Evolutionary conservation across 2,888 invertebrate species (phyloP).

Genomic region (Pilophorus perplexus): DNA sequence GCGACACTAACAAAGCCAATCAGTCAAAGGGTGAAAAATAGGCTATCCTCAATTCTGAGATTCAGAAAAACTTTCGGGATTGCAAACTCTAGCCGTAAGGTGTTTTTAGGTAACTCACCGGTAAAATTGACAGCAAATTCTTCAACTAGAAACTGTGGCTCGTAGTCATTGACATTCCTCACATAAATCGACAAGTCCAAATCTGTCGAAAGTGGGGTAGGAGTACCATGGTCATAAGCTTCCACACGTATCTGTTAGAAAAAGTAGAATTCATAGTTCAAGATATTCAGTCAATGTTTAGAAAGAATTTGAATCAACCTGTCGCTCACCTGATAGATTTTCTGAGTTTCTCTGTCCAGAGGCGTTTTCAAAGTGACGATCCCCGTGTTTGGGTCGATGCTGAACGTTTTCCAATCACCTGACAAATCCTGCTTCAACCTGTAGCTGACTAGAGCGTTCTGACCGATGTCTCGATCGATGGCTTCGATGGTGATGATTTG

Average conservation of each 20-base stretch:
- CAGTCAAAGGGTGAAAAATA: no score
- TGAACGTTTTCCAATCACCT: conserved; percentile 79
- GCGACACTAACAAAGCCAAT: no score
- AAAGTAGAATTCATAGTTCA: background rate
- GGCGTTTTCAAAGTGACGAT: conserved; percentile 67
- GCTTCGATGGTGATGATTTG: conserved; percentile 77
- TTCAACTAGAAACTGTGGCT: conserved; percentile 77
- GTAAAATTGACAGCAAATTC: conserved; percentile 72
- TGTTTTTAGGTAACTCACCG: conserved; percentile 52
- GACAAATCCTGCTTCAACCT: conserved; percentile 75
- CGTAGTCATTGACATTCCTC: conserved; percentile 83
- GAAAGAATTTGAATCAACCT: no score
- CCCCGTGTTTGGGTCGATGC: conserved; percentile 75
- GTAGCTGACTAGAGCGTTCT: conserved; percentile 86
- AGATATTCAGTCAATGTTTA: no score
- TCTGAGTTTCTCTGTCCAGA: conserved; percentile 79
- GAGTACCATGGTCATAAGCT: conserved; percentile 83
- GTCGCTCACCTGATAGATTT: conserved; percentile 71
- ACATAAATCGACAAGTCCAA: conserved; percentile 84
- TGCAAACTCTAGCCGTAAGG: no score
- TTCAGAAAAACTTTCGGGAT: no score
- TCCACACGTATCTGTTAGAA: conserved; percentile 73
- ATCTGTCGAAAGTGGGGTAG: conserved; percentile 82
- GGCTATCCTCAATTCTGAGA: no score
- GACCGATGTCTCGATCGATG: conserved; percentile 82